Evolutionary conservation across 1,140 invertebrate genomes (phyloP).

Genomic region (Caenorhabditis remanei): DNA sequence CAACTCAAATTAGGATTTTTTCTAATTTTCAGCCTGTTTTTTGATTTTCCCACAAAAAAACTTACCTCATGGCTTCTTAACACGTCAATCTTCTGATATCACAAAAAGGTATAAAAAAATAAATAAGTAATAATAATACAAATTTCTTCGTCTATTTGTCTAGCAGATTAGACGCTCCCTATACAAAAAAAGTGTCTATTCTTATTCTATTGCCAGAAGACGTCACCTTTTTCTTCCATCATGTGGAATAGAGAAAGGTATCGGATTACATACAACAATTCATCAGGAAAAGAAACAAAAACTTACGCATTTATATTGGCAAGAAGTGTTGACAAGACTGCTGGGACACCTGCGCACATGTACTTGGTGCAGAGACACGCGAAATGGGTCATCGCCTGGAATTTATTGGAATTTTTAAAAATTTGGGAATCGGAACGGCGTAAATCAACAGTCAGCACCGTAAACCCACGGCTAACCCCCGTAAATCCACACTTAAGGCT

Average conservation of each 20-base stretch:
- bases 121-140: neutral
- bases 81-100: too few relatives aligned
- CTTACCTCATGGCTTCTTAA: too few relatives aligned
- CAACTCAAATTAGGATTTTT: too few relatives aligned
- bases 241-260: neutral
- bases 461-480: too few relatives aligned
- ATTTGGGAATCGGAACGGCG: too few relatives aligned
- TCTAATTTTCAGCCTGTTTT: too few relatives aligned
- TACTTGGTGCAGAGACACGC: conserved; percentile 99
- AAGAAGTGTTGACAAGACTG: conserved; percentile 96
- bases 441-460: too few relatives aligned
- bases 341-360: conserved; percentile 96
- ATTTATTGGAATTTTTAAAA: neutral
- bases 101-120: neutral
- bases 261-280: neutral
- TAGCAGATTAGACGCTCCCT: neutral
- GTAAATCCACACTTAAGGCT: too few relatives aligned
- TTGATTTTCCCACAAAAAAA: too few relatives aligned
- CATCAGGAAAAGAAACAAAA: too few relatives aligned
- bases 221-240: neutral
- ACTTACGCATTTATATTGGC: conserved; percentile 83
- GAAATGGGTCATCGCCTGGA: conserved; percentile 82
- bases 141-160: neutral
- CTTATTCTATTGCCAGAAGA: neutral
- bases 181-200: neutral